phyloP scores from a whole-genome alignment of 2,797 vertebrate species.

The Helostoma temminkii region DNA sequence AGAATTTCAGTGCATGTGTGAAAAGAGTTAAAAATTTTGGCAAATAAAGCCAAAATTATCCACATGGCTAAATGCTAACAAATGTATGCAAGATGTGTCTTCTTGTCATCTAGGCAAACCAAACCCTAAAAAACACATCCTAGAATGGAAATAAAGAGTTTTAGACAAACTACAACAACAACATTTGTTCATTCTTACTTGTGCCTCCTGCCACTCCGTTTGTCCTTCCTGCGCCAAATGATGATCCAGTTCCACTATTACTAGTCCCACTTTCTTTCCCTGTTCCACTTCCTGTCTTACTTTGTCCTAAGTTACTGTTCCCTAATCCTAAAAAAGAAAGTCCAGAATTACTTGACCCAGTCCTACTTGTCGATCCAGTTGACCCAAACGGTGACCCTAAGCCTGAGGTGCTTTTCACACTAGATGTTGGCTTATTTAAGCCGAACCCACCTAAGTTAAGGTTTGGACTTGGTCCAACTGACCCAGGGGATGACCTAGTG shows the following conservation, averaged over 20 bases:
- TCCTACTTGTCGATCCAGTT: constrained; percentile 18
- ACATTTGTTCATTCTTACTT: constrained; percentile 54
- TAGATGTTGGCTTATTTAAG: constrained; percentile 37
- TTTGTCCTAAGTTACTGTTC: constrained; percentile 50
- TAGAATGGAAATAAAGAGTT: constrained; percentile 9
- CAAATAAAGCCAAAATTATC: neutral
- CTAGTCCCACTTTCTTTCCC: constrained; percentile 53
- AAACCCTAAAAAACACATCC: too few species aligned
- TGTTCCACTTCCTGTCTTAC: constrained; percentile 56
- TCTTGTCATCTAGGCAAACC: neutral
- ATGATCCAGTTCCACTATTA: constrained; percentile 48
- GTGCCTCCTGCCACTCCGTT: constrained; percentile 17
- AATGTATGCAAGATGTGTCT: neutral
- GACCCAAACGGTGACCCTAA: constrained; percentile 18
- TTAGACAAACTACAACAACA: neutral
- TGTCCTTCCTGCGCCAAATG: constrained; percentile 43
- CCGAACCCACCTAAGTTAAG: neutral
- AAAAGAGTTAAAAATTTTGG: too few species aligned
- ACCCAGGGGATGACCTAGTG: constrained; percentile 16
- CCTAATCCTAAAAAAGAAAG: constrained; percentile 15
- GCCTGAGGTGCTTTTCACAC: constrained; percentile 6
- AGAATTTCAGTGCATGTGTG: too few species aligned
- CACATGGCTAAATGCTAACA: neutral
- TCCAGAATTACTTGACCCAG: neutral
- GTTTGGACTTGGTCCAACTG: constrained; percentile 16